Evolutionary conservation across 2,113 vertebrate genomes (phyloP), one percentile per base, ranked within the genome.

Genomic region (Pedetes capensis): DNA sequence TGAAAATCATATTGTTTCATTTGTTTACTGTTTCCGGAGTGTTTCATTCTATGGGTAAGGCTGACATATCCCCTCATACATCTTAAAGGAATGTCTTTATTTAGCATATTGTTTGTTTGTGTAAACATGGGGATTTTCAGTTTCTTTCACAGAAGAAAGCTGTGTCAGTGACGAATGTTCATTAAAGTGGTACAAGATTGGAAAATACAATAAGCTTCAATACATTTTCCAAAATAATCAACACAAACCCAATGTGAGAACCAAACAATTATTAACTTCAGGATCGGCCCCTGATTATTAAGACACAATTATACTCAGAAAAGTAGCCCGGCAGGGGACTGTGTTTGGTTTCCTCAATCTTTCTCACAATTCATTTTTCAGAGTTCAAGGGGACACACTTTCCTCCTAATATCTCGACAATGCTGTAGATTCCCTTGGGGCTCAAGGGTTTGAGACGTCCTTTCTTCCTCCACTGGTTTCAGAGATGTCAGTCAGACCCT

Each of bases 181-280:
- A 94, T 95, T 94, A 94, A 97, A 96, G 69, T 23, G 59, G 69
- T 37, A 42, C 71, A 96, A 93, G 88, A 82, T 42, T 47, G 23
- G 89, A 91, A 96, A 95, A 86, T 86, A 74, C 88, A 97, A 91
- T 93, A 51, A 94, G 68, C 68, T 22, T 94, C 34, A 69, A 94
- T 96, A 94, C 96, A 76, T 94, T 96, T 96, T 94, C 91, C 83
- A 80, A 94, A 95, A 91, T 86, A 94, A 97, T 97, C 96, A 96
- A 94, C 96, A 89, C 93, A 91, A 89, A 87, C 69, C n/a, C 75
- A 79, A 76, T 51, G 82, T 94, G 95, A 95, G 93, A 95, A 94
- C 71, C 87, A 76, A 80, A 55, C 66, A 96, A 84, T 96, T 94
- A 95, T 79, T 91, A 89, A 87, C 91, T 92, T 59, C 66, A 61